Evolutionary conservation across 2,888 invertebrate genomes (phyloP), one percentile per base, ranked within the genome.

Genomic region (Ctenicera cuprea): DNA sequence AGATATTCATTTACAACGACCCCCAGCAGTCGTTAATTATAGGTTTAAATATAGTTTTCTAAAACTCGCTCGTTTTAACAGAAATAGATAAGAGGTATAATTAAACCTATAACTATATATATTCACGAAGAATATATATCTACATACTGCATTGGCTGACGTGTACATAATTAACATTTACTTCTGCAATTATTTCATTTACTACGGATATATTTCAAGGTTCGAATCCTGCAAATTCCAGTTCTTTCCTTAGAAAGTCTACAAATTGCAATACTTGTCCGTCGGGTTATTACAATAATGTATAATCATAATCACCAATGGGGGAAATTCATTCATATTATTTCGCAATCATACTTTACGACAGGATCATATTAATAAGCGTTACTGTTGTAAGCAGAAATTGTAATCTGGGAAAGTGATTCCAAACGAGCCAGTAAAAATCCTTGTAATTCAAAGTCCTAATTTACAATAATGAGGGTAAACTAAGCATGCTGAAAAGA

Each of bases 301-400:
- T 22, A n/a, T n/a, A n/a, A n/a, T n/a, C n/a, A 26, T 22, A 52
- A 11, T 52, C 18, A 26, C 26, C 22, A 26, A 52, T 48, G 20
- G 20, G 30, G 33, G 26, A 54, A 54, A 52, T 52, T 52, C 52
- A 52, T 52, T 52, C 52, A 52, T n/a, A 11, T 52, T 52, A 52
- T 26, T 52, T 52, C 26, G 8, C 20, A 52, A 52, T 26, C 52
- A n/a, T 26, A 26, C 11, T 26, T 26, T 26, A 54, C 26, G 11
- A 26, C 26, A 26, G 30, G 12, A 54, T 54, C 11, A 33, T 54
- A 54, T 30, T 22, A 45, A 45, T 45, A 33, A 8, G 4, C 8
- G 48, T n/a, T 50, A 22, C 16, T 33, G 22, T 26, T 30, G 14
- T 54, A 54, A 54, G 54, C 30, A 33, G 38, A 59, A 59, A 59